Percentiles rank a stretch among this genome's conserved stretches.
These are phyloP conservation scores for Montipora foliosa DNA, from an alignment of 64 coral and sea anemone species.

Conservation along the genomic window DNA sequence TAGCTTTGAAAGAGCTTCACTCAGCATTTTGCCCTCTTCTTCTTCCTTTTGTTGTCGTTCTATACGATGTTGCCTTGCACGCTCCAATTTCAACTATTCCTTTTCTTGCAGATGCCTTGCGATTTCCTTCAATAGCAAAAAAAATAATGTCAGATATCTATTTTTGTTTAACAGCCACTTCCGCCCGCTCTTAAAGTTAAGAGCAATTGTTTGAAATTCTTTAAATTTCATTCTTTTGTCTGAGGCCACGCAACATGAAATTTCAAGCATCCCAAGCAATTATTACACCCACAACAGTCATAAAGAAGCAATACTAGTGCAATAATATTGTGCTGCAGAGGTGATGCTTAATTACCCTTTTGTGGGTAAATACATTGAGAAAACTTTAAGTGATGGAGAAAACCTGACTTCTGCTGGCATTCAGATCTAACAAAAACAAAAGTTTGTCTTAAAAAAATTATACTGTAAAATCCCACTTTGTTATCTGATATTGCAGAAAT, in stretches of 20 bases:
- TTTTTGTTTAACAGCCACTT: neutral
- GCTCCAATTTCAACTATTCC: constrained; percentile 29
- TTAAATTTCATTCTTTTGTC: neutral
- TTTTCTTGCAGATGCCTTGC: constrained; percentile 37
- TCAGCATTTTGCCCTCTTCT: constrained; percentile 8
- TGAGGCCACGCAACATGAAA: neutral
- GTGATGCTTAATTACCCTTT: too few relatives aligned
- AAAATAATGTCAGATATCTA: neutral
- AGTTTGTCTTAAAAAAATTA: too few relatives aligned
- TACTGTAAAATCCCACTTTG: too few relatives aligned
- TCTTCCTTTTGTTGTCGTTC: constrained; percentile 16
- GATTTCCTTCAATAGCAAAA: constrained; percentile 8
- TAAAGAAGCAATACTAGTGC: too few relatives aligned
- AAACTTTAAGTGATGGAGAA: too few relatives aligned
- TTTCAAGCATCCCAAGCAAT: neutral
- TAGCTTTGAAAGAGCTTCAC: constrained; percentile 19
- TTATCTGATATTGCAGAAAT: too few relatives aligned
- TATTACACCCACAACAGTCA: too few relatives aligned
- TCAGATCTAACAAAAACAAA: too few relatives aligned
- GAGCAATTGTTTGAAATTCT: neutral
- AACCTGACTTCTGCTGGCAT: too few relatives aligned
- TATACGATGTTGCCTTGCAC: constrained; percentile 2
- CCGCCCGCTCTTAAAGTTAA: neutral
- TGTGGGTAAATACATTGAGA: too few relatives aligned
- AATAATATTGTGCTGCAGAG: too few relatives aligned